Percentiles rank a stretch among this genome's conserved stretches.
These are phyloP conservation scores for Hydrolagus colliei DNA, from an alignment of 2,797 vertebrate genomes.

Conservation along the genomic window DNA sequence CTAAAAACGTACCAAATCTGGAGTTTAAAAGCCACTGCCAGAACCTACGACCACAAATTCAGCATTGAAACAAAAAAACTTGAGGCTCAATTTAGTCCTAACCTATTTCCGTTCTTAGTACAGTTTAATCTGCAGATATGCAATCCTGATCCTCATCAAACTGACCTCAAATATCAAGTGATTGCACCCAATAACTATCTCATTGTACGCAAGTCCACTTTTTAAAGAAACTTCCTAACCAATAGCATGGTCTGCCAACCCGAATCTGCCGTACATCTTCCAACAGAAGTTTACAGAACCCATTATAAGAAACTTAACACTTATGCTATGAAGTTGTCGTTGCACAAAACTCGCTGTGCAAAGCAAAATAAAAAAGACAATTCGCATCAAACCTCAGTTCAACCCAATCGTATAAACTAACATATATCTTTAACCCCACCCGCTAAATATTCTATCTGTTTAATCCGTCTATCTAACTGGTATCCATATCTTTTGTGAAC, in stretches of 20 bases:
- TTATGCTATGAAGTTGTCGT: constrained; percentile 4
- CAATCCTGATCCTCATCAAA: constrained; percentile 13
- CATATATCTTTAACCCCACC: too few species aligned
- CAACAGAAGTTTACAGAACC: neutral
- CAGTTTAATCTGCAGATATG: neutral
- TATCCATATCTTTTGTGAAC: neutral
- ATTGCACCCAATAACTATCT: neutral
- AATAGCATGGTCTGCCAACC: neutral
- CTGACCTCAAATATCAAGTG: neutral
- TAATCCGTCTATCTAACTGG: neutral
- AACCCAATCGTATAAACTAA: neutral
- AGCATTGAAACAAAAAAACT: neutral
- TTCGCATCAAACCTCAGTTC: neutral
- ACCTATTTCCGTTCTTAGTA: neutral
- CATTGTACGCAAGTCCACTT: neutral
- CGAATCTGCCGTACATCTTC: neutral
- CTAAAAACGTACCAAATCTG: too few species aligned
- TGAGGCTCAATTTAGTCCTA: neutral
- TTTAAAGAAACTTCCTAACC: neutral
- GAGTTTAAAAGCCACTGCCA: too few species aligned
- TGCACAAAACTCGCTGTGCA: neutral
- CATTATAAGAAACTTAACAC: neutral
- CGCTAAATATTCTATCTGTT: neutral
- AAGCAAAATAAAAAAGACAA: neutral
- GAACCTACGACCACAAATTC: too few species aligned